Percentiles rank a stretch among this genome's conserved stretches.
These are phyloP conservation scores for Tautogolabrus adspersus DNA, from an alignment of 2,113 vertebrate genomes.

Conservation along the genomic window DNA sequence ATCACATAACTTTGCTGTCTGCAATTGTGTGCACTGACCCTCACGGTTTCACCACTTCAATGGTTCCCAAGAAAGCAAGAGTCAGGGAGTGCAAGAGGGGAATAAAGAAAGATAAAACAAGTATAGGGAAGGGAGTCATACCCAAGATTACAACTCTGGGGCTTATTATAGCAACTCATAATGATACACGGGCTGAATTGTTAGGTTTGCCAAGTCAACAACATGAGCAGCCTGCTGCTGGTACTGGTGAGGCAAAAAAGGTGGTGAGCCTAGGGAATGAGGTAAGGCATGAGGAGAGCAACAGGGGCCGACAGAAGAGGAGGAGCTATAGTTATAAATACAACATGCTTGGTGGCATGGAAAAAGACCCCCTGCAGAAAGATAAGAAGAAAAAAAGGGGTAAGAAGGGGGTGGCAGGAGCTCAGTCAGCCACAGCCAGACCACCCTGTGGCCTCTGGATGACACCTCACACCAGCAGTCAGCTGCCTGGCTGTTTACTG, in stretches of 20 bases:
- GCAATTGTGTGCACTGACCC: not conserved
- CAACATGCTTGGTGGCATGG: conserved; percentile 82
- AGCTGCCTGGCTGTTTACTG: conserved; percentile 43
- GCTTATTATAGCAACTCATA: conserved; percentile 22
- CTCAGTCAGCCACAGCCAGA: conserved; percentile 39
- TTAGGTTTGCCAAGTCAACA: conserved; percentile 21
- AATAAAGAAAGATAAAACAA: not conserved
- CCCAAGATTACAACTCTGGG: not conserved
- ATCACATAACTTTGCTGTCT: not conserved
- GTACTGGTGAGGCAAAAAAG: conserved; percentile 25
- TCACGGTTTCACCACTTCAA: conserved; percentile 6
- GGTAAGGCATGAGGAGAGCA: conserved; percentile 28
- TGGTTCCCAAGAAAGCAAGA: not conserved
- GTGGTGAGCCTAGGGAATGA: conserved; percentile 33
- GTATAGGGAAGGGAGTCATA: not conserved
- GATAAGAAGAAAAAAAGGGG: conserved; percentile 56
- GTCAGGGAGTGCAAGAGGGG: not conserved
- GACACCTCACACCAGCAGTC: conserved; percentile 60
- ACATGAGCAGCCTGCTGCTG: conserved; percentile 13
- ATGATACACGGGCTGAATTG: conserved; percentile 4
- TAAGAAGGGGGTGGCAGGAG: conserved; percentile 22
- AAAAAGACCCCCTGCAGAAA: conserved; percentile 78
- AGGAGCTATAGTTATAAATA: conserved; percentile 82
- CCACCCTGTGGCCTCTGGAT: conserved; percentile 48
- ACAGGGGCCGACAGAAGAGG: not conserved